Percentiles rank a stretch among this genome's conserved stretches.
phyloP scores from a whole-genome alignment of 2,113 vertebrate species.

The Todiramphus chloris region DNA sequence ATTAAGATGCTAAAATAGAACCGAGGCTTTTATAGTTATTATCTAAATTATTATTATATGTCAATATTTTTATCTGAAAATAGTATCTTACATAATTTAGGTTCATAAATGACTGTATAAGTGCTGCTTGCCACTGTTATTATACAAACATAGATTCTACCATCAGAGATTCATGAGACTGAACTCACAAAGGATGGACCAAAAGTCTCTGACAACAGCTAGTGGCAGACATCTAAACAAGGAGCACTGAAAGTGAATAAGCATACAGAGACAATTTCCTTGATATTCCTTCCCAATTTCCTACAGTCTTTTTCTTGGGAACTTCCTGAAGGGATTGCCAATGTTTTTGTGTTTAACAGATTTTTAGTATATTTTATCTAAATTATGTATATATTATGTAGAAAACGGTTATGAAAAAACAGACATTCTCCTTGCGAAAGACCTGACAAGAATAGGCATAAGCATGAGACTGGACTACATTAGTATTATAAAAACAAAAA shows the following conservation, averaged over 20 bases:
- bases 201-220: background rate
- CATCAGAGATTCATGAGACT: background rate
- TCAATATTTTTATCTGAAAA: background rate
- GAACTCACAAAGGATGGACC: background rate
- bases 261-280: background rate
- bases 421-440: background rate
- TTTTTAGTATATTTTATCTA: background rate
- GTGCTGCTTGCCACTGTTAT: background rate
- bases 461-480: background rate
- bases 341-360: background rate
- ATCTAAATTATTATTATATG: background rate
- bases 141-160: background rate
- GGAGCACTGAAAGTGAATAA: background rate
- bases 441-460: rapidly evolving
- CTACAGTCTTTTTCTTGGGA: background rate
- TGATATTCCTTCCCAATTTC: background rate
- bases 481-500: background rate
- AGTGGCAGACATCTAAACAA: background rate
- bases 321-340: background rate
- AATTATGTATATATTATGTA: background rate
- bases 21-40: background rate
- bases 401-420: background rate
- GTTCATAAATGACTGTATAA: background rate
- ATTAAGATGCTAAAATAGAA: background rate
- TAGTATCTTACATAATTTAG: background rate